phyloP scores from a whole-genome alignment of 2,797 vertebrate genomes.

The Lagodon rhomboides region DNA sequence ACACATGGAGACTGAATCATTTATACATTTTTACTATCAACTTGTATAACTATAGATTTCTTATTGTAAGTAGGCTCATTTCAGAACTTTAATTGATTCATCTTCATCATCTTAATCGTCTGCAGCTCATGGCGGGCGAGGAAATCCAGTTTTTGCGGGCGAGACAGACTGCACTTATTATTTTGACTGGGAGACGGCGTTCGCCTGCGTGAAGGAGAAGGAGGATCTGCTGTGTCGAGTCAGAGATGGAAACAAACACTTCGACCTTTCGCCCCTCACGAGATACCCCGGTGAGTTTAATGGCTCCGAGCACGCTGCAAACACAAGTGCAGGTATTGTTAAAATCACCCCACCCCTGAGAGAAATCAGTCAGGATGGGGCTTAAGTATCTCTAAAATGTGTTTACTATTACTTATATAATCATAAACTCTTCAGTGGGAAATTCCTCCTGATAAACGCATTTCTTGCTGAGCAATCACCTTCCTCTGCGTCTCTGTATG shows the following conservation, averaged over 20 bases:
- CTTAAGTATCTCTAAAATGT: too few species aligned
- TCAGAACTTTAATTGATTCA: not conserved
- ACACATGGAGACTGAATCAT: not conserved
- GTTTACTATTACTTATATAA: too few species aligned
- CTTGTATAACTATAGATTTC: not conserved
- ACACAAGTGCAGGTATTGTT: too few species aligned
- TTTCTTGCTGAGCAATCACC: not conserved
- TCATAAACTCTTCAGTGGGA: too few species aligned
- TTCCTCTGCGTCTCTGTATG: not conserved
- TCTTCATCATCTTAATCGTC: not conserved
- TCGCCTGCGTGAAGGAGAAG: constrained; percentile 92
- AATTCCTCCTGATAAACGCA: too few species aligned
- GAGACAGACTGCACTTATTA: constrained; percentile 97
- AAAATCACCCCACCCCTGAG: too few species aligned
- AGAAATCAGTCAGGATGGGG: too few species aligned
- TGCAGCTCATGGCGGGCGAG: constrained; percentile 86
- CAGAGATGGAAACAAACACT: constrained; percentile 86
- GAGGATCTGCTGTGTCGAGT: constrained; percentile 91
- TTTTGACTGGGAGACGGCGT: constrained; percentile 93
- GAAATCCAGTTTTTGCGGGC: constrained; percentile 88
- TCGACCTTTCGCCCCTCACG: constrained; percentile 91
- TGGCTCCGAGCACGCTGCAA: too few species aligned
- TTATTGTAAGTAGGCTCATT: not conserved
- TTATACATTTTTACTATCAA: not conserved
- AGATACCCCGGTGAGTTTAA: constrained; percentile 87